These are phyloP conservation scores for Acanthosepion pharaonis DNA, from an alignment of 2,888 invertebrate species.

Conservation along the genomic window DNA sequence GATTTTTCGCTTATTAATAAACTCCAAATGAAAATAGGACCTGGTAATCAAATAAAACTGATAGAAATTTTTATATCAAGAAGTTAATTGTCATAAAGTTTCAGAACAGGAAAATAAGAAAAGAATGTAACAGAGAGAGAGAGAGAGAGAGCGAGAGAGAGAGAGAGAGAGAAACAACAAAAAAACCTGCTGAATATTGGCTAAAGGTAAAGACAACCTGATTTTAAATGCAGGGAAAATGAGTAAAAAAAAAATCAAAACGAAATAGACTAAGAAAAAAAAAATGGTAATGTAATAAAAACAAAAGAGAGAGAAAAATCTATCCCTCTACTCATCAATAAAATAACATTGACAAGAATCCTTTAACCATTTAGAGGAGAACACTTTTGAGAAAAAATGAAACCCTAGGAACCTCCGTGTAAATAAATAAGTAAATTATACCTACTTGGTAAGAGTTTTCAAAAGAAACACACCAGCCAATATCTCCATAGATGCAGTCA, in stretches of 20 bases:
- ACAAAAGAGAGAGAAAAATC: background rate
- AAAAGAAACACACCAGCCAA: constrained; percentile 25
- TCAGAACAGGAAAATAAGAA: background rate
- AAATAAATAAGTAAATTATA: background rate
- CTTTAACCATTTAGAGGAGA: background rate
- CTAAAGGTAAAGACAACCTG: too few species aligned
- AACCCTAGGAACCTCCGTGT: background rate
- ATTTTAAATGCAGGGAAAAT: too few species aligned
- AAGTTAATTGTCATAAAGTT: background rate
- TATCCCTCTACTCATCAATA: background rate
- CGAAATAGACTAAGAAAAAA: background rate
- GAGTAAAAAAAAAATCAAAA: background rate
- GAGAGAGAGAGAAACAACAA: too few species aligned
- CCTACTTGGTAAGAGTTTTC: constrained; percentile 22
- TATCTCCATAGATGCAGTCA: constrained; percentile 25
- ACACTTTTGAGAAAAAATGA: background rate
- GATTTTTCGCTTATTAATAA: background rate
- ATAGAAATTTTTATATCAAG: background rate
- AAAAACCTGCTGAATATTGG: background rate
- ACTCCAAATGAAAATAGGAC: background rate
- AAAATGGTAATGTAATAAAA: background rate
- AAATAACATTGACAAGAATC: background rate
- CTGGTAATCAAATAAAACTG: background rate
- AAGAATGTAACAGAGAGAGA: background rate
- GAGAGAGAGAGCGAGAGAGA: background rate